Conservation (phyloP, 2,797 vertebrate species). For the Mus caroli region DNA sequence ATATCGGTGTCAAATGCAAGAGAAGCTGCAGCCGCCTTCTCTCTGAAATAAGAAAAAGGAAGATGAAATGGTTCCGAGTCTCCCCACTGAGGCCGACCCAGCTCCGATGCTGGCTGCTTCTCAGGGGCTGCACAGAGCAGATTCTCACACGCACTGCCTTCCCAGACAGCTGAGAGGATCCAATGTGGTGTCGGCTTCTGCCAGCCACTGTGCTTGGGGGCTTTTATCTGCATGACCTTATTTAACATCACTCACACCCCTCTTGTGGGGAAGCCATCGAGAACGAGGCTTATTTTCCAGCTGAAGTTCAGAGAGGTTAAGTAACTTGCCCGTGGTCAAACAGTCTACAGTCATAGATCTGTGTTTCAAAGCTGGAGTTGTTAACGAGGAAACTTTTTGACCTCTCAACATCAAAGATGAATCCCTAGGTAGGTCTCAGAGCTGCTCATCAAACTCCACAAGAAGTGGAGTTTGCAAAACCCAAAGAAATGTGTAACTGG, state of each 20-base stretch:
- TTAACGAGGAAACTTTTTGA: neutral
- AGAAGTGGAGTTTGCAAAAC: neutral
- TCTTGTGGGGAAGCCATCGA: neutral
- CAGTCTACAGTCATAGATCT: neutral
- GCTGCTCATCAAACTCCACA: neutral
- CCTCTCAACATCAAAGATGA: neutral
- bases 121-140: neutral
- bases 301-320: constrained; percentile 48
- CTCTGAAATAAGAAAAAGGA: neutral
- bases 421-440: neutral
- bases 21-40: neutral
- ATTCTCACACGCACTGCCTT: neutral
- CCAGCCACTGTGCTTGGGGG: neutral
- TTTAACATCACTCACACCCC: neutral
- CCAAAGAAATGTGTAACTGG: neutral
- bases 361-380: constrained; percentile 27
- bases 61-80: neutral
- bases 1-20: neutral
- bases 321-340: neutral
- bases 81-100: neutral
- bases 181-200: too few species aligned
- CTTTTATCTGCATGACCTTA: neutral
- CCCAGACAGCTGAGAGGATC: neutral
- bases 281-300: neutral
- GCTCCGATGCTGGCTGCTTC: neutral